Percentiles rank a stretch among this genome's conserved stretches.
Evolutionary conservation across 2,888 invertebrate genomes (phyloP).

Genomic region (Dysmachus trigonus): DNA sequence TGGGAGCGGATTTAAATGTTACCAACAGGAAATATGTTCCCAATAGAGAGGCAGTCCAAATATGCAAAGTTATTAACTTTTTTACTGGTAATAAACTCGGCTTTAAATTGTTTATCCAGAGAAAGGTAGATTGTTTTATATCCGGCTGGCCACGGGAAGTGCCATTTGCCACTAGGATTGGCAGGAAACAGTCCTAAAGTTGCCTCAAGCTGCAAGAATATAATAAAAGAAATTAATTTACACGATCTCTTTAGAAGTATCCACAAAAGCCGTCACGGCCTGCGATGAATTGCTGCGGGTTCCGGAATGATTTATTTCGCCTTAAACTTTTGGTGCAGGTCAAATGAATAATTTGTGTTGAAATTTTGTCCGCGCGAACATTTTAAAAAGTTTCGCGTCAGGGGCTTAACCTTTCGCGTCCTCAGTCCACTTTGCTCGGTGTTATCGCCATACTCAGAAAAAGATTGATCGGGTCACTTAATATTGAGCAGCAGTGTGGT

Average conservation of each 20-base stretch:
- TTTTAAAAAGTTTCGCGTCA: not conserved
- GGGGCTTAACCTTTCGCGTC: not conserved
- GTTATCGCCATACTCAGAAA: not conserved
- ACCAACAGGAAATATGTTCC: not conserved
- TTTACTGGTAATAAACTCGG: not conserved
- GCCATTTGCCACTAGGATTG: not conserved
- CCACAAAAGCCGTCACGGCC: not conserved
- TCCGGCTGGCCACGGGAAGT: not conserved
- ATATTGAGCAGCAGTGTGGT: not conserved
- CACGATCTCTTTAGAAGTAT: not conserved
- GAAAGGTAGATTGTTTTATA: not conserved
- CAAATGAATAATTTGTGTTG: not conserved
- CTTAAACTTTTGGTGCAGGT: not conserved
- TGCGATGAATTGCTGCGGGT: not conserved
- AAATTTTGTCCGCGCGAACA: not conserved
- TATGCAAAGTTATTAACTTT: not conserved
- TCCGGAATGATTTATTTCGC: not conserved
- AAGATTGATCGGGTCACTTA: conserved; percentile 15
- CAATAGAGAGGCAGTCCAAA: not conserved
- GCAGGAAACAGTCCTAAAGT: not conserved
- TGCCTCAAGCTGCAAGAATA: not conserved
- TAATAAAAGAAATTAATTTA: not conserved
- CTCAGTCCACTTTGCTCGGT: not conserved
- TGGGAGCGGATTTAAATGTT: not conserved
- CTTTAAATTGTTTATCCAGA: not conserved